phyloP scores from a whole-genome alignment of 2,797 vertebrate species.

The Fundulus diaphanus region DNA sequence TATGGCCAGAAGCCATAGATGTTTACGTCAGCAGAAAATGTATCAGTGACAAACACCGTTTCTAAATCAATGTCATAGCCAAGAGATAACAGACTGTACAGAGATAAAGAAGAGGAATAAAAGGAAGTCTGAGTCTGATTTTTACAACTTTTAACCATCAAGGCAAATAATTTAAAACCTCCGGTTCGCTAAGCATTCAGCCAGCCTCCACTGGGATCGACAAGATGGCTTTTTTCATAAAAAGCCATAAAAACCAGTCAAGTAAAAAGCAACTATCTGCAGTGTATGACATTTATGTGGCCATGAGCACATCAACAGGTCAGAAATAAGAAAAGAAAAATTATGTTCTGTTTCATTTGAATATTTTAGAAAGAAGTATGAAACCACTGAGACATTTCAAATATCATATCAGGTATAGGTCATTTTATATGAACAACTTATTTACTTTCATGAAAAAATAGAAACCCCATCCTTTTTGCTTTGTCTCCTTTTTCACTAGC shows the following conservation, averaged over 20 bases:
- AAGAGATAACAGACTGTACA: background rate
- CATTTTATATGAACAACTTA: background rate
- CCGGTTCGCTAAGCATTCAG: background rate
- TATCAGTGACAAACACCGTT: background rate
- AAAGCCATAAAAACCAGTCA: no score
- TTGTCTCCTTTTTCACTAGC: background rate
- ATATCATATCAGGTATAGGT: background rate
- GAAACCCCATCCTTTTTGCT: background rate
- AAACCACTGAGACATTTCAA: background rate
- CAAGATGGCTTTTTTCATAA: no score
- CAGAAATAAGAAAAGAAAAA: background rate
- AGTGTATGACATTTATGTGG: background rate
- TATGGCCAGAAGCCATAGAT: background rate
- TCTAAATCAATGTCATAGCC: slow-evolving; percentile 7
- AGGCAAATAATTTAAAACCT: background rate
- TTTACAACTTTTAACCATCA: background rate
- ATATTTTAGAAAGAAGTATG: background rate
- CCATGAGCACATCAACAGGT: background rate
- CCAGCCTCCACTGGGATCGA: background rate
- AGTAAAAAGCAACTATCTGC: background rate
- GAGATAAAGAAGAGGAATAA: background rate
- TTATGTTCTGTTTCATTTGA: background rate
- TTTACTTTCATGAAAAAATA: background rate
- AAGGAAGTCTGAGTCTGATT: background rate
- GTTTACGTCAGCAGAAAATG: slow-evolving; percentile 16